Conservation (phyloP, 1,140 invertebrate genomes). For the Anoplolepis gracilipes region DNA sequence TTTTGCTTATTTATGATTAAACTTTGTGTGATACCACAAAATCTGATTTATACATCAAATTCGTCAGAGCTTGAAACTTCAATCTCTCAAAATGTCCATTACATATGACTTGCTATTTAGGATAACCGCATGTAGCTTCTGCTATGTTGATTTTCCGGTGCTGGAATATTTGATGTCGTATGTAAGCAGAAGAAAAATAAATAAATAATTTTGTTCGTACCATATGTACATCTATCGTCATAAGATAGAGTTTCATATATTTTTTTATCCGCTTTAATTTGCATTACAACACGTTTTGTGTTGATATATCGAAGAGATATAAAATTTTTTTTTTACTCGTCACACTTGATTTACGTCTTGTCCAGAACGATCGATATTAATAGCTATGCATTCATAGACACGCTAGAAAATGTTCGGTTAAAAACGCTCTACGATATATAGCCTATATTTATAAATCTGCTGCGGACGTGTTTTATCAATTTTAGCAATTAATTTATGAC, state of each 20-base stretch:
- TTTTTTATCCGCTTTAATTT: not conserved
- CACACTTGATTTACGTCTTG: not conserved
- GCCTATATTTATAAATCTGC: not conserved
- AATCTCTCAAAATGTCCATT: constrained; percentile 6
- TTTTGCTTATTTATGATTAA: not conserved
- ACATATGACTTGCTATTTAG: not conserved
- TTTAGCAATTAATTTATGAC: not conserved
- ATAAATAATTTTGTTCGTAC: not conserved
- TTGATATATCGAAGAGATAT: not conserved
- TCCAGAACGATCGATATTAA: not conserved
- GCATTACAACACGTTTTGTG: not conserved
- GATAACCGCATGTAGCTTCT: not conserved
- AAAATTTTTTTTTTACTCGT: not conserved
- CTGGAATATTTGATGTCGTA: not conserved
- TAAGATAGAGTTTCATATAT: not conserved
- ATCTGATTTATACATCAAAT: constrained; percentile 10
- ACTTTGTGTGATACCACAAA: not conserved
- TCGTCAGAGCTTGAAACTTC: not conserved
- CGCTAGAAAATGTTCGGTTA: not conserved
- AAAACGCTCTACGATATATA: not conserved
- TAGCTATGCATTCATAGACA: not conserved
- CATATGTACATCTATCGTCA: not conserved
- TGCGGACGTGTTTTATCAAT: not conserved
- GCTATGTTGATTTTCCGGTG: not conserved
- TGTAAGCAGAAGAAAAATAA: not conserved